A percentile compares a stretch with the other conserved stretches of the same genome.
These are phyloP conservation scores for Oplegnathus fasciatus DNA, from an alignment of 2,113 vertebrate species.

Conservation along the genomic window DNA sequence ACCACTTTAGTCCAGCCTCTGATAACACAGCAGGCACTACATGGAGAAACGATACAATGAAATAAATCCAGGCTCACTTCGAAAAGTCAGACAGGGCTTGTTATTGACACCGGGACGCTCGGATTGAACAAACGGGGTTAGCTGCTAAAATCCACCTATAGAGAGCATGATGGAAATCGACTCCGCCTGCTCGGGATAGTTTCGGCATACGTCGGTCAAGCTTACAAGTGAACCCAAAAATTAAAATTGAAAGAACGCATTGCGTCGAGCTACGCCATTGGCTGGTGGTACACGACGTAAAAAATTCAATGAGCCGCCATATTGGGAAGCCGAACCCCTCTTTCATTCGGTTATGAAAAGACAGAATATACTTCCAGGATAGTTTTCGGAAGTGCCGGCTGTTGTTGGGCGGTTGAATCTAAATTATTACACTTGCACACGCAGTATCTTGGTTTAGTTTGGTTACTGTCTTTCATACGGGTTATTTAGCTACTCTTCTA, in stretches of 20 bases:
- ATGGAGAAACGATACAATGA: not conserved
- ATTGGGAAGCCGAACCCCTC: conserved; percentile 65
- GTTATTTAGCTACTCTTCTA: not conserved
- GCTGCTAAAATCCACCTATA: not conserved
- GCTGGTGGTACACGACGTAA: conserved; percentile 7
- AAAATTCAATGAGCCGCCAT: conserved; percentile 71
- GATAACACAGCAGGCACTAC: too few relatives aligned
- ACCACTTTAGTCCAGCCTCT: not conserved
- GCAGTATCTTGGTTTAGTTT: too few relatives aligned
- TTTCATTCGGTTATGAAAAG: conserved; percentile 47
- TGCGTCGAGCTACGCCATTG: conserved; percentile 59
- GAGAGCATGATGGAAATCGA: rapidly evolving
- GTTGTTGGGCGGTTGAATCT: not conserved
- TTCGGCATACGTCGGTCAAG: rapidly evolving
- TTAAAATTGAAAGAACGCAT: conserved; percentile 51
- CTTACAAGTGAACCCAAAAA: not conserved
- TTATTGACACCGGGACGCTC: not conserved
- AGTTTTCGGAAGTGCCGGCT: not conserved
- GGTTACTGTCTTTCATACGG: not conserved
- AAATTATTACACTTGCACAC: not conserved
- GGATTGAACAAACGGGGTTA: not conserved
- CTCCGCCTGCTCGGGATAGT: not conserved
- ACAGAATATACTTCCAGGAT: not conserved
- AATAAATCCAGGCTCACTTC: not conserved
- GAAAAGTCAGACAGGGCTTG: not conserved